Evolutionary conservation across 92 coral and sea anemone genomes (phyloP).

Genomic region (Porites lobata): DNA sequence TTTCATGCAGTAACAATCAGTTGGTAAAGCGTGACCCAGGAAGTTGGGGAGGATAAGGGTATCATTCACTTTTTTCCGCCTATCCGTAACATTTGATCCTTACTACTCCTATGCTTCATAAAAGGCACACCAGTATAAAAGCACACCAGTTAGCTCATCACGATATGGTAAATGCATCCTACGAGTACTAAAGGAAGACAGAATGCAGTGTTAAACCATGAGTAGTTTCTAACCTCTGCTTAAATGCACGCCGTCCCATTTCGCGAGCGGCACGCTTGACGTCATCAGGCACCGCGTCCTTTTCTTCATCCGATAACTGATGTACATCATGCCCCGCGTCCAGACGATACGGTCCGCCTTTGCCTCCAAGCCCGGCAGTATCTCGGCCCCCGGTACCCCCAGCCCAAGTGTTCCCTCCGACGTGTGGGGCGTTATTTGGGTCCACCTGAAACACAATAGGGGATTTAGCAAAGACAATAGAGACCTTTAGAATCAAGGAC

Average conservation of each 20-base stretch:
- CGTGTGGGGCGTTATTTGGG: slow-evolving; percentile 88
- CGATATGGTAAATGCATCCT: too few species aligned
- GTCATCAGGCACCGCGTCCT: slow-evolving; percentile 94
- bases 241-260: slow-evolving; percentile 92
- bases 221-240: slow-evolving; percentile 75
- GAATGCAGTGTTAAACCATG: background rate
- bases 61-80: too few species aligned
- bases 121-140: too few species aligned
- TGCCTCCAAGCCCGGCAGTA: slow-evolving; percentile 99
- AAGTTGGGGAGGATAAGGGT: too few species aligned
- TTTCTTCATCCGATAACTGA: slow-evolving; percentile 94
- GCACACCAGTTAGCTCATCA: background rate
- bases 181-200: too few species aligned
- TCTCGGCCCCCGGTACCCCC: slow-evolving; percentile 99
- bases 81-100: too few species aligned
- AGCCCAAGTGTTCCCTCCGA: slow-evolving; percentile 99
- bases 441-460: slow-evolving; percentile 73
- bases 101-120: too few species aligned
- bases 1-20: too few species aligned
- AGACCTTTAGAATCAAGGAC: too few species aligned
- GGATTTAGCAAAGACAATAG: background rate
- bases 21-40: too few species aligned
- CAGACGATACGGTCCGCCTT: slow-evolving; percentile 98
- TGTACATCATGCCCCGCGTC: slow-evolving; percentile 99
- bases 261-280: slow-evolving; percentile 96